Percentiles rank a stretch among this genome's conserved stretches.
Evolutionary conservation across 2,113 vertebrate genomes (phyloP).

Genomic region (Macquaria australasica): DNA sequence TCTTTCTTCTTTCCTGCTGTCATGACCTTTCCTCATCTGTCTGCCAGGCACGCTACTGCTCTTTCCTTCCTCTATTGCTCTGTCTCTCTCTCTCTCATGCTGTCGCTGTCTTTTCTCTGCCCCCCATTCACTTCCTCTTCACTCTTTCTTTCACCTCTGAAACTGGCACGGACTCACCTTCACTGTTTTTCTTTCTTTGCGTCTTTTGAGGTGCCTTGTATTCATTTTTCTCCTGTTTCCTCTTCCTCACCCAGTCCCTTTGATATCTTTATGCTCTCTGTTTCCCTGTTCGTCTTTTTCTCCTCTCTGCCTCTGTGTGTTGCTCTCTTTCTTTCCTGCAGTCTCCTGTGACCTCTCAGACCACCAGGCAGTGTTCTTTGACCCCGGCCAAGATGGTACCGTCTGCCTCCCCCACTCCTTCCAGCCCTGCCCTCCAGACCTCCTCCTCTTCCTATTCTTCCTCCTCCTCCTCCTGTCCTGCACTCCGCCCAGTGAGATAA

Average conservation of each 20-base stretch:
- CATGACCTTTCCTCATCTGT: conserved; percentile 61
- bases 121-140: conserved; percentile 23
- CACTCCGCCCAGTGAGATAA: conserved; percentile 80
- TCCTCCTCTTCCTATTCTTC: conserved; percentile 73
- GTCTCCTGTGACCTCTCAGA: conserved; percentile 82
- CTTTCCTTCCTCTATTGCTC: conserved; percentile 48
- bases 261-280: conserved; percentile 36
- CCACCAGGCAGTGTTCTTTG: conserved; percentile 80
- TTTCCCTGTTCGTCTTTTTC: conserved; percentile 4
- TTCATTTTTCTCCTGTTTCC: conserved; percentile 9
- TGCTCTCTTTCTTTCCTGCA: conserved; percentile 69
- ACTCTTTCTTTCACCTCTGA: conserved; percentile 2
- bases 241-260: not conserved
- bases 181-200: not conserved
- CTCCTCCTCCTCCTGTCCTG: conserved; percentile 69
- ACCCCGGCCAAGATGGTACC: conserved; percentile 86
- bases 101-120: conserved; percentile 13
- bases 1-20: conserved; percentile 43
- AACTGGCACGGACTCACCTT: conserved; percentile 17
- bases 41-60: conserved; percentile 48
- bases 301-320: conserved; percentile 31
- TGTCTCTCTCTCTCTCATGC: not conserved
- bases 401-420: conserved; percentile 72
- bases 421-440: conserved; percentile 81
- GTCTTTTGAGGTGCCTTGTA: not conserved